Evolutionary conservation across 2,113 vertebrate genomes (phyloP), one percentile per base, ranked within the genome.

Genomic region (Jaculus jaculus): DNA sequence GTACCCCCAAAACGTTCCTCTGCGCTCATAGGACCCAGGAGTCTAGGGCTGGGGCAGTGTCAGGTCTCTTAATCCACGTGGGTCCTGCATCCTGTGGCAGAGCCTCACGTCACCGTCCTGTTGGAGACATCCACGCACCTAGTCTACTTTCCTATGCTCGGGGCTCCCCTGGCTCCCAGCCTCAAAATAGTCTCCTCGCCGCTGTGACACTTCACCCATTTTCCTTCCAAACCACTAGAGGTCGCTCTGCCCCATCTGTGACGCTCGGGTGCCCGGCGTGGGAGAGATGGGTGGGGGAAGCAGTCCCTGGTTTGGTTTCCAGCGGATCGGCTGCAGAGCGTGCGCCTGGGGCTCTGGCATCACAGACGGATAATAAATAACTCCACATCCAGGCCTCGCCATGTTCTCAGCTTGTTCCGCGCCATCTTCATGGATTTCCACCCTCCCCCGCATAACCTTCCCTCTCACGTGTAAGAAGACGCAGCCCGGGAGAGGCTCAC

Each of bases 361-460:
- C 0, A 2, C 3, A 11, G 39, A 24, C 23, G 78, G 24, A 28
- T 7, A 32, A 60, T 30, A 26, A 32, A 60, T 30, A 26, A 66
- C 68, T 47, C 73, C 28, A 12, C 11, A 30, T 12, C 16, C 42
- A 0, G 26, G 12, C 11, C 18, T 28, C 18, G 63, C 1, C 0
- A 1, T 9, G 3, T n/a, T 15, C 65, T 77, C 37, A 15, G 28
- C 0, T 0, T 16, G 11, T 60, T 3, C 68, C 60, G 28, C 39
- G 15, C 21, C 11, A 54, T 69, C 32, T 61, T 16, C 65, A 32
- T 0, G 0, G 5, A 32, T 42, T 39, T 18, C 24, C 32, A 60
- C 63, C 13, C 47, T 15, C 16, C 5, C 18, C 2, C 17, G 39
- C 75, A 21, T 24, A 30, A n/a, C 2, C 34, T 84, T 30, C 32